Evolutionary conservation across 1,140 invertebrate genomes (phyloP), one percentile per base, ranked within the genome.

Genomic region (Yoshiicerus persimilis): DNA sequence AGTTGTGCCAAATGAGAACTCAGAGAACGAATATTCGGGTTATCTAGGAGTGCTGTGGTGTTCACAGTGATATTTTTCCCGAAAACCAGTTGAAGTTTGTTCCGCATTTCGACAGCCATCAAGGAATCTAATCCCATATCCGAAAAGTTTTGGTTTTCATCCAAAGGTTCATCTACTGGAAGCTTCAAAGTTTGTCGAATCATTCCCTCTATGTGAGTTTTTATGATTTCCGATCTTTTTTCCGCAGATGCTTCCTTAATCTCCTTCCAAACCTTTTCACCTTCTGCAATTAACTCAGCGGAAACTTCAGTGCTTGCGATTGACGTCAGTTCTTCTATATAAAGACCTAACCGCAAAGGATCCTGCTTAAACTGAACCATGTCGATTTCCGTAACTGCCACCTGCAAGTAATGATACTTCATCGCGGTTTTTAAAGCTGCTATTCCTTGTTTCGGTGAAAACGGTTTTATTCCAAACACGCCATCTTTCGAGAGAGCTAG

Each of bases 51-150:
- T 2, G 86, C 86, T 36, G 36, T 83, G 38, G 86, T 70, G 5
- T 36, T 41, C n/a, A 87, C 4, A 23, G 75, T 56, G 36, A 87
- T 87, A 23, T 77, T 20, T 23, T 36, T 27, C 4, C 70, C 86
- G 20, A 87, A 70, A 13, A 83, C n/a, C 5, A 77, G 23, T 62
- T 87, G 86, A 1, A 87, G n/a, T 32, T 62, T 80, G 30, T 87
- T 87, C n/a, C 77, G 41, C 75, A 87, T 85, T 34, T 87, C 86
- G 5, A 87, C 75, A 3, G 77, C 77, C 86, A 87, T 87, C 39
- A 87, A 47, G 8, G 34, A 32, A 30, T 87, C 86, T n/a, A 87
- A 41, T 13, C 86, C 86, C 34, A 87, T 87, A 56, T 87, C 86
- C 1, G 41, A 47, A 77, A 87, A 87, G n/a, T 47, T 80, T n/a